Percentiles rank a stretch among this genome's conserved stretches.
These are phyloP conservation scores for Sebastes diaconus DNA, from an alignment of 2,797 vertebrate species.

Conservation along the genomic window DNA sequence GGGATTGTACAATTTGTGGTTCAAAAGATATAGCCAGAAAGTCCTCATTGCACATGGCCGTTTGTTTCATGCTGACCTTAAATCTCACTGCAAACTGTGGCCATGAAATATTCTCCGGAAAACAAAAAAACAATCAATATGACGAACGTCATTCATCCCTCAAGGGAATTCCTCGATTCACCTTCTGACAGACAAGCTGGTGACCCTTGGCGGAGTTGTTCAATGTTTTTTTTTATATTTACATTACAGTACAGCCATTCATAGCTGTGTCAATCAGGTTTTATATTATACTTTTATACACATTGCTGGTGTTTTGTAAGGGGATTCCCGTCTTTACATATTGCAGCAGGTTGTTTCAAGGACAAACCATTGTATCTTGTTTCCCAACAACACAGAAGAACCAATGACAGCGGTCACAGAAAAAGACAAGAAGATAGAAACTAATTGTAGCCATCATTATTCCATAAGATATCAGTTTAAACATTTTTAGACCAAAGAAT, in stretches of 20 bases:
- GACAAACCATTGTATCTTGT: not conserved
- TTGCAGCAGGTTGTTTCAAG: not conserved
- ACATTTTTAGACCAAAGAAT: constrained; percentile 60
- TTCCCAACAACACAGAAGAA: not conserved
- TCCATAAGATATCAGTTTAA: constrained; percentile 21
- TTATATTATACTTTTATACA: not conserved
- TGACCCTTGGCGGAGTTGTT: not conserved
- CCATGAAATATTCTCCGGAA: constrained; percentile 4
- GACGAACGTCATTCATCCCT: not conserved
- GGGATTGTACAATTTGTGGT: not conserved
- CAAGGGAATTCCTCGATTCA: not conserved
- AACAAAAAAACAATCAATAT: constrained; percentile 26
- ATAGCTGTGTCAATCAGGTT: not conserved
- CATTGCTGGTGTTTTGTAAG: not conserved
- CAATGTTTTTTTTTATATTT: constrained; percentile 1
- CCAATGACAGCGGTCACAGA: not conserved
- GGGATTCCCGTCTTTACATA: not conserved
- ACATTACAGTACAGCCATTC: not conserved
- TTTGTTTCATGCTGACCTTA: not conserved
- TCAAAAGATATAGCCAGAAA: not conserved
- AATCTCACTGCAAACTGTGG: not conserved
- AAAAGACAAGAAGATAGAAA: constrained; percentile 4
- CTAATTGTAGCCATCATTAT: constrained; percentile 2
- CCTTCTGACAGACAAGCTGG: not conserved
- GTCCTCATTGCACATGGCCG: not conserved